A percentile compares a stretch with the other conserved stretches of the same genome.
Conservation (phyloP, 2,888 invertebrate genomes). For the Invenusta paracnida region DNA sequence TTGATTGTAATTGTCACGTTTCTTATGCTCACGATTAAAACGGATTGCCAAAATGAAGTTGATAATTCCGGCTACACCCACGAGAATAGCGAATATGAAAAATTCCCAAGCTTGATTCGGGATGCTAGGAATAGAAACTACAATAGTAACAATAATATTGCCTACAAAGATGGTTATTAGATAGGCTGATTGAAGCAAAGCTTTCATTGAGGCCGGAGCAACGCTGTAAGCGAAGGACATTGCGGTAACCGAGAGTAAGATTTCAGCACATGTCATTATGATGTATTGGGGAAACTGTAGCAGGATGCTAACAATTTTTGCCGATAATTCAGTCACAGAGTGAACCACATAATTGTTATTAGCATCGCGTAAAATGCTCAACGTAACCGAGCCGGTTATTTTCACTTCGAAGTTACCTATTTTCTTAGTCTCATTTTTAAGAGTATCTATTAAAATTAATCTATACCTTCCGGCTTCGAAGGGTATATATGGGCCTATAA, state of each 20-base stretch:
- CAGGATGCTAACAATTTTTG: conserved; percentile 46
- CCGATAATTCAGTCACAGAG: conserved; percentile 43
- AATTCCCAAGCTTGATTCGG: conserved; percentile 76
- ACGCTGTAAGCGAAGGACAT: conserved; percentile 49
- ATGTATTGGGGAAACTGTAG: conserved; percentile 48
- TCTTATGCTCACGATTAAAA: no score
- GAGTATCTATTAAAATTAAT: no score
- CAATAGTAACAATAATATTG: conserved; percentile 81
- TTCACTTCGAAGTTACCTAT: no score
- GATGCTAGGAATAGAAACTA: conserved; percentile 74
- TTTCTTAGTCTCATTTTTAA: no score
- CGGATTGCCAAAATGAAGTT: conserved; percentile 16
- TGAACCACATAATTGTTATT: no score
- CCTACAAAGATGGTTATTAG: conserved; percentile 85
- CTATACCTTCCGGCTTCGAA: no score
- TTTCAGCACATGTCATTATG: conserved; percentile 47
- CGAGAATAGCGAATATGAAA: conserved; percentile 77
- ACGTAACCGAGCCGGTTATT: no score
- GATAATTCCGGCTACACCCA: conserved; percentile 67
- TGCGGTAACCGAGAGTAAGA: conserved; percentile 49
- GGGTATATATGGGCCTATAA: no score
- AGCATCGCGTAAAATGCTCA: no score
- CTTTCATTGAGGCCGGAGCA: conserved; percentile 83
- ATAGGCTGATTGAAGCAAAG: conserved; percentile 85
- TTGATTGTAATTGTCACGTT: no score